A percentile compares a stretch with the other conserved stretches of the same genome.
Evolutionary conservation across 2,888 invertebrate genomes (phyloP).

Genomic region (Atethmia centrago): DNA sequence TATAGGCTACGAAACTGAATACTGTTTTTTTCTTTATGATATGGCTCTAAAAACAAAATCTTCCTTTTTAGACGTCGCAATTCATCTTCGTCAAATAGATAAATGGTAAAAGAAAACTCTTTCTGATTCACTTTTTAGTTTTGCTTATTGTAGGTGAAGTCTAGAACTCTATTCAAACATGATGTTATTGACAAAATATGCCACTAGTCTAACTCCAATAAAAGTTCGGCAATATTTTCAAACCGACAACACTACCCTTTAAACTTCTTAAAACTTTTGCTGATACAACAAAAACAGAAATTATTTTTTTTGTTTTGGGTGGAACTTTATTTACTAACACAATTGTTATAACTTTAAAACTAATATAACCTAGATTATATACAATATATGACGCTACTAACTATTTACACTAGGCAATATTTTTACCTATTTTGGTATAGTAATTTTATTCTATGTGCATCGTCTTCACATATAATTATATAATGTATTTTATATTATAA

Average conservation of each 20-base stretch:
- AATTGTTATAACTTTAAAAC: no score
- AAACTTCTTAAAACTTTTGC: neutral
- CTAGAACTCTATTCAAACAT: neutral
- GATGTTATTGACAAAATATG: neutral
- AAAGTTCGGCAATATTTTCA: neutral
- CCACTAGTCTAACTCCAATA: neutral
- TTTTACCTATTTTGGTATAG: no score
- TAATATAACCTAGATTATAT: no score
- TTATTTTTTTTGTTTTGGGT: no score
- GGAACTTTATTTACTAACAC: no score
- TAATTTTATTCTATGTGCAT: no score
- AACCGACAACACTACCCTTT: no score
- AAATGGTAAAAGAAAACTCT: neutral
- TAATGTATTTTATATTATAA: no score
- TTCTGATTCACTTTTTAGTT: neutral
- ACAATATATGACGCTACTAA: no score
- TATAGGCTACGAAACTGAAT: neutral
- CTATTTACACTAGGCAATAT: no score
- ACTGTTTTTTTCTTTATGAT: slow-evolving; percentile 4
- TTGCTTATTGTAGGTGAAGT: neutral
- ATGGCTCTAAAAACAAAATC: slow-evolving; percentile 25
- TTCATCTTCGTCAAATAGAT: slow-evolving; percentile 38
- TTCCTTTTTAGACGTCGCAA: slow-evolving; percentile 9
- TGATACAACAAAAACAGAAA: neutral
- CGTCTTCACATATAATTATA: no score